phyloP scores from a whole-genome alignment of 2,113 vertebrate species.

The Indri indri region DNA sequence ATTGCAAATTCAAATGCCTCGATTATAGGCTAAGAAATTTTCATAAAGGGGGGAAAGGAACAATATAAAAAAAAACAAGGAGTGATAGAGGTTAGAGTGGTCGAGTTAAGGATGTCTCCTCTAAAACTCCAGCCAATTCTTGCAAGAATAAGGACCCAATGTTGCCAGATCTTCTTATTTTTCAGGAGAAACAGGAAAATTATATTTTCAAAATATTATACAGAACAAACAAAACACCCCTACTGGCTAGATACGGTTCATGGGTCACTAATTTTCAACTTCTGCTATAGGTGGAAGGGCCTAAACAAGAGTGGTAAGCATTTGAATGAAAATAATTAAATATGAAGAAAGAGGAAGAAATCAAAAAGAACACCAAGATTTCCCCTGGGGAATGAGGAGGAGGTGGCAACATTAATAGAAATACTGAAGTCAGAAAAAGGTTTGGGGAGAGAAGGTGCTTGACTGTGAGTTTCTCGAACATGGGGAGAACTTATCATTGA shows the following conservation, averaged over 20 bases:
- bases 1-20: neutral
- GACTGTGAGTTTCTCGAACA: neutral
- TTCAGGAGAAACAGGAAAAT: neutral
- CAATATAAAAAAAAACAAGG: neutral
- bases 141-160: neutral
- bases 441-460: neutral
- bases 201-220: neutral
- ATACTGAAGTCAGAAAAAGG: neutral
- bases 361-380: neutral
- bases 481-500: neutral
- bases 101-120: neutral
- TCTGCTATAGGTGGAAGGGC: neutral
- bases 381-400: neutral
- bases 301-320: neutral
- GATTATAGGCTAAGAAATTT: neutral
- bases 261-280: neutral
- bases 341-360: neutral
- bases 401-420: neutral
- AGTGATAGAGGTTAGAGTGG: neutral
- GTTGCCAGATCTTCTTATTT: neutral
- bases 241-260: neutral
- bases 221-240: neutral
- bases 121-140: neutral
- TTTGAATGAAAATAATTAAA: neutral
- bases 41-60: neutral